Evolutionary conservation across 2,888 invertebrate species (phyloP), one percentile per base, ranked within the genome.

Genomic region (Torymus aiolomorphi): DNA sequence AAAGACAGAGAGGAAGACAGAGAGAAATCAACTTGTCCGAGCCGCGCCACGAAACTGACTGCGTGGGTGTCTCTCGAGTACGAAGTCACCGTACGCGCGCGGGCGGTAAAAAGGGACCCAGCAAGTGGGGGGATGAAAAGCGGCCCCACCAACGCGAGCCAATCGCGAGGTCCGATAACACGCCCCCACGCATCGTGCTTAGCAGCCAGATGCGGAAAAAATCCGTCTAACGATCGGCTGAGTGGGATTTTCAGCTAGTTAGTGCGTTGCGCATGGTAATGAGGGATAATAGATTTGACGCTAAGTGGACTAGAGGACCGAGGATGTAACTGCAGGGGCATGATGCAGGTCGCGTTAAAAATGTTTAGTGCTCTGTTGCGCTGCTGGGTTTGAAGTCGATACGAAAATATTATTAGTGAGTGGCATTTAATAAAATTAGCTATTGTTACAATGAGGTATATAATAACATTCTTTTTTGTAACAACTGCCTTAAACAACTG

Each of bases 21-120:
- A 42, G 42, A 42, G 42, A 8, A 8, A 18, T 72, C 56, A 20
- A 73, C 49, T 67, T 62, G 57, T 16, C n/a, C 56, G 83, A 83
- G 82, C 82, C 83, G 85, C 83, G 85, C 83, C 83, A 86, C 87
- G 85, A 87, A 87, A 90, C 89, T 89, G 88, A 86, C 86, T 84
- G 87, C 84, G 87, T 85, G 84, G 86, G 86, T 85, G 87, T 86
- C 81, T 78, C 75, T 84, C 81, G 20, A 13, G 83, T 84, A 82
- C 84, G 83, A 88, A 87, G 88, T 87, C 85, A 73, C 56, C 20
- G 52, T 57, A 14, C 1, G 24, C 18, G 49, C 67, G 57, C 56
- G 42, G 42, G 42, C 20, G 65, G 67, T 79, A 69, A 78, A 74
- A 79, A 74, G 74, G 74, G 63, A 75, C 63, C 54, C 54, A 56